These are phyloP conservation scores for Mystacides longicornis DNA, from an alignment of 2,888 invertebrate species.

Conservation along the genomic window DNA sequence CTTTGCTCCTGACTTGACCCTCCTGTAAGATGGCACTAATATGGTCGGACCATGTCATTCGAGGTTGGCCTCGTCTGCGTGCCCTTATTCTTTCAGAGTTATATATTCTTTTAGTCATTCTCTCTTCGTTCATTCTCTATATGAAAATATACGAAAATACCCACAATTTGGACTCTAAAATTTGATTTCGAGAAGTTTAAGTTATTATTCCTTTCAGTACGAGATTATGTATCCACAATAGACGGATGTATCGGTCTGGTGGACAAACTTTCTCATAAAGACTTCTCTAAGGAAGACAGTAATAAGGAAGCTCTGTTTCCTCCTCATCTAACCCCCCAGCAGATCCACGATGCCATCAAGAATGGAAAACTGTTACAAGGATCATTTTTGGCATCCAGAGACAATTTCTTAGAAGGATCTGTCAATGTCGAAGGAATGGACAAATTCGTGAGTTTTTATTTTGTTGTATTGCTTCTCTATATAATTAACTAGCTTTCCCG, in stretches of 20 bases:
- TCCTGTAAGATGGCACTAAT: too few relatives aligned
- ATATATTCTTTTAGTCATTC: too few relatives aligned
- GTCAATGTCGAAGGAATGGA: slow-evolving; percentile 75
- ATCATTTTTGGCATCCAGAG: slow-evolving; percentile 76
- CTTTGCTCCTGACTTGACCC: too few relatives aligned
- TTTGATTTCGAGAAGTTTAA: too few relatives aligned
- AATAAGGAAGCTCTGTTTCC: slow-evolving; percentile 67
- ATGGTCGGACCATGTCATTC: too few relatives aligned
- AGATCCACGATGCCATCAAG: slow-evolving; percentile 74
- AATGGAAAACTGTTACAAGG: slow-evolving; percentile 72
- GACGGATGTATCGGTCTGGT: slow-evolving; percentile 58
- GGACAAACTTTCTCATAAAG: slow-evolving; percentile 73
- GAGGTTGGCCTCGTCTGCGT: too few relatives aligned
- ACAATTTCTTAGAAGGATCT: slow-evolving; percentile 90
- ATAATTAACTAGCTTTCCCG: too few relatives aligned
- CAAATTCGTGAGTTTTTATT: slow-evolving; percentile 56
- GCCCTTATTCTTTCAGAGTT: too few relatives aligned
- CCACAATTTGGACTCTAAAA: too few relatives aligned
- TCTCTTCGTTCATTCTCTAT: too few relatives aligned
- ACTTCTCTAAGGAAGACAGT: slow-evolving; percentile 50
- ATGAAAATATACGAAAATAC: too few relatives aligned
- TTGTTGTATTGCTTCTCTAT: not conserved
- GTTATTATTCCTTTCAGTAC: slow-evolving; percentile 50
- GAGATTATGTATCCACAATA: slow-evolving; percentile 71
- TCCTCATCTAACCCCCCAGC: slow-evolving; percentile 70